Percentiles rank a stretch among this genome's conserved stretches.
Conservation (phyloP, 23 tunicate species). For the Halocynthia roretzi region DNA sequence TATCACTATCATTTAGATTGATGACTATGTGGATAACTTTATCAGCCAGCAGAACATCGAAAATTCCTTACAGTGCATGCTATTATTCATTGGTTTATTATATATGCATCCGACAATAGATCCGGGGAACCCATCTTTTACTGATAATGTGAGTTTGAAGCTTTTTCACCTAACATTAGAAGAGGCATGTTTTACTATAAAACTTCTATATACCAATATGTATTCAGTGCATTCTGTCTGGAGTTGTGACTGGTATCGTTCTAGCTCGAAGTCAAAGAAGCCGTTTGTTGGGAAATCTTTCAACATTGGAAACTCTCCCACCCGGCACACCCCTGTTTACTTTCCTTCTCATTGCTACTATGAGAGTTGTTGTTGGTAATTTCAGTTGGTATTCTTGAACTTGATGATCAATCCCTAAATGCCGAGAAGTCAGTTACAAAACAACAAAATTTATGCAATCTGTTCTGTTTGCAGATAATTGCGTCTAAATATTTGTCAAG, state of each 20-base stretch:
- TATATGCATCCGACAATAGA: constrained; percentile 73
- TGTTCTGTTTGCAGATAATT: too few relatives aligned
- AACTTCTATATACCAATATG: neutral
- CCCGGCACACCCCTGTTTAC: constrained; percentile 11
- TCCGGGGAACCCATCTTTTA: constrained; percentile 79
- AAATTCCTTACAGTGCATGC: constrained; percentile 32
- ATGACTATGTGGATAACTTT: constrained; percentile 75
- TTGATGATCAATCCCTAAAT: too few relatives aligned
- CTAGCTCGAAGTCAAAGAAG: constrained; percentile 74
- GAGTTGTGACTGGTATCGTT: constrained; percentile 58
- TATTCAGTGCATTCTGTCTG: constrained; percentile 49
- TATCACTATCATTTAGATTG: constrained; percentile 33
- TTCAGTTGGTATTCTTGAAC: constrained; percentile 6
- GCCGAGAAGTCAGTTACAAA: too few relatives aligned
- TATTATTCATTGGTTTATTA: constrained; percentile 29
- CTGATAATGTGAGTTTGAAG: constrained; percentile 50
- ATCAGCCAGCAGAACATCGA: constrained; percentile 87
- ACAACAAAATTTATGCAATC: too few relatives aligned
- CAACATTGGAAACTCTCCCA: constrained; percentile 44
- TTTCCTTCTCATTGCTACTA: neutral
- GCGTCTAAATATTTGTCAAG: too few relatives aligned
- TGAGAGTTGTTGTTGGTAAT: constrained; percentile 21
- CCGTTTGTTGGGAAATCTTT: constrained; percentile 54
- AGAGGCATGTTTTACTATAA: neutral
- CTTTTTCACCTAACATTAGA: too few relatives aligned